Conservation (phyloP, 2,113 vertebrate genomes). For the Ranitomeya variabilis region DNA sequence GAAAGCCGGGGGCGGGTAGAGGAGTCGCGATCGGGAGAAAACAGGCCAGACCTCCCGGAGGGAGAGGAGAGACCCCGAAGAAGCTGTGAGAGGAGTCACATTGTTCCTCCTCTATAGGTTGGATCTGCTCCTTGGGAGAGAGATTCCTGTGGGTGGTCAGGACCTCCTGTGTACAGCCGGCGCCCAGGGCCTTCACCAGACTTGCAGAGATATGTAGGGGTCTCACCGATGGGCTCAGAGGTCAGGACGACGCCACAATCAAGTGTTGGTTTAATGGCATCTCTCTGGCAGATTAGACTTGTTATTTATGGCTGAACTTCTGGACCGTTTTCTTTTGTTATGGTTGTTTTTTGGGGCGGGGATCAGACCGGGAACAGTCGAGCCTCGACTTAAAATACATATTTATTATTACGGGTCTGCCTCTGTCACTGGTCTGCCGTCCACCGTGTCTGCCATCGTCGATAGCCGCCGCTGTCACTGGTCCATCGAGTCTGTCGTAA, state of each 20-base stretch:
- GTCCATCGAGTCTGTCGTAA: too few species aligned
- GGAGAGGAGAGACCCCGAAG: constrained; percentile 57
- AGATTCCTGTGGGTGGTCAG: too few species aligned
- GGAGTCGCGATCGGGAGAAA: constrained; percentile 61
- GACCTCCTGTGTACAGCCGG: not conserved
- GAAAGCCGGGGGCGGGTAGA: constrained; percentile 71
- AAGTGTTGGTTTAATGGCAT: too few species aligned
- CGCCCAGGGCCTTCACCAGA: not conserved
- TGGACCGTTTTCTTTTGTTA: not conserved
- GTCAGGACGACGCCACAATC: too few species aligned
- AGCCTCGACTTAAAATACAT: too few species aligned
- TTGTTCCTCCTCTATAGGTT: not conserved
- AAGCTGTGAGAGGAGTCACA: constrained; percentile 19
- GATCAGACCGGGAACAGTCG: too few species aligned
- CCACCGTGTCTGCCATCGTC: too few species aligned
- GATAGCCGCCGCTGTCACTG: too few species aligned
- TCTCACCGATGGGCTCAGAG: too few species aligned
- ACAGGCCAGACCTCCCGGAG: constrained; percentile 32
- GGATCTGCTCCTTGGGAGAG: not conserved
- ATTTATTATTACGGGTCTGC: too few species aligned
- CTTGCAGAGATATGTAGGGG: not conserved
- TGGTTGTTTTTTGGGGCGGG: not conserved
- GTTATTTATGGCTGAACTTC: not conserved
- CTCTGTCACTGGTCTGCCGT: too few species aligned
- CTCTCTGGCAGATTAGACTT: too few species aligned